Evolutionary conservation across 2,888 invertebrate genomes (phyloP).

Genomic region (Catocala fraxini): DNA sequence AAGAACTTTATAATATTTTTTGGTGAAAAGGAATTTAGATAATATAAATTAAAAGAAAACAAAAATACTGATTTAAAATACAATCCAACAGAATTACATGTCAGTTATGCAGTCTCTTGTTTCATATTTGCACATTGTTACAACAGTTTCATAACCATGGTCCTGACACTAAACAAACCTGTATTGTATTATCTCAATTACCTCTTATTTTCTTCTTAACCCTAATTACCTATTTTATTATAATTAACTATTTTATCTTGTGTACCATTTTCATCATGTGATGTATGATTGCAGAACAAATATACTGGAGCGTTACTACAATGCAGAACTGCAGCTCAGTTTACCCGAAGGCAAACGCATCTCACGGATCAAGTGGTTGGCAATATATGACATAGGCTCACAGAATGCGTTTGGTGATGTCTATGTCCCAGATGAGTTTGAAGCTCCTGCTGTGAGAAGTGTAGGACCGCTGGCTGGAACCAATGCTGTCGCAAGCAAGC

Average conservation of each 20-base stretch:
- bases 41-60: too few species aligned
- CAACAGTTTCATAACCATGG: too few species aligned
- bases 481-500: conserved; percentile 89
- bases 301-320: conserved; percentile 94
- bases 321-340: conserved; percentile 93
- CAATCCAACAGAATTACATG: too few species aligned
- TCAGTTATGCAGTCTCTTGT: too few species aligned
- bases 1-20: too few species aligned
- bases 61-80: too few species aligned
- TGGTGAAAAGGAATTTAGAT: too few species aligned
- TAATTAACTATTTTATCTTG: not conserved
- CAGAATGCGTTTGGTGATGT: conserved; percentile 97
- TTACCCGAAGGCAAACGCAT: conserved; percentile 95
- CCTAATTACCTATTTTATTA: too few species aligned
- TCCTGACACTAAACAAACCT: too few species aligned
- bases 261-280: not conserved
- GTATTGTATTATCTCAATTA: too few species aligned
- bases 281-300: conserved; percentile 90
- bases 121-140: too few species aligned
- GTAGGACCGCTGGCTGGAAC: conserved; percentile 70
- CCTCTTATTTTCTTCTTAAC: too few species aligned
- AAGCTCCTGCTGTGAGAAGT: conserved; percentile 92
- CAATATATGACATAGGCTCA: conserved; percentile 94
- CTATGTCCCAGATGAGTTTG: conserved; percentile 96
- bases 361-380: conserved; percentile 95